phyloP scores from a whole-genome alignment of 2,113 vertebrate genomes.

The Genyomyrus donnyi region DNA sequence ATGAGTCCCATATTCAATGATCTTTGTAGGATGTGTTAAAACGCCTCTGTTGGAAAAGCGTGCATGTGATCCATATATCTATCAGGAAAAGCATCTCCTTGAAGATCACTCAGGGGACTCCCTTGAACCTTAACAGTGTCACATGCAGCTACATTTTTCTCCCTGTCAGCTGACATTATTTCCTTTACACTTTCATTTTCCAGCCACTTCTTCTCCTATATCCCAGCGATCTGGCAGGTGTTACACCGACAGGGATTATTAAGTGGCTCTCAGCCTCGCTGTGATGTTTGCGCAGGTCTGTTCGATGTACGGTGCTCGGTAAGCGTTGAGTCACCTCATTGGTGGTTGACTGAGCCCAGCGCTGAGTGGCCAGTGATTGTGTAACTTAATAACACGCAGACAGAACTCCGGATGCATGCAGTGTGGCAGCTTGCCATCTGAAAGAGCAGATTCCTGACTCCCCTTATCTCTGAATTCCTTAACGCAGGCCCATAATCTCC shows the following conservation, averaged over 20 bases:
- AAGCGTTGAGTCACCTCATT: slow-evolving; percentile 89
- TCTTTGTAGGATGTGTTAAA: not conserved
- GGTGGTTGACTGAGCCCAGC: slow-evolving; percentile 81
- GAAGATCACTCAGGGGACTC: slow-evolving; percentile 59
- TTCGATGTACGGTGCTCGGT: slow-evolving; percentile 82
- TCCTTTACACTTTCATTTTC: slow-evolving; percentile 19
- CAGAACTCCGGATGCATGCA: slow-evolving; percentile 71
- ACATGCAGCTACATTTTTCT: slow-evolving; percentile 67
- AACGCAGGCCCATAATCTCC: not conserved
- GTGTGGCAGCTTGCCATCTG: not conserved
- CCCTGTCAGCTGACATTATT: slow-evolving; percentile 79
- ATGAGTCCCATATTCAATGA: slow-evolving; percentile 94
- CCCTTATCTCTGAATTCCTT: not conserved
- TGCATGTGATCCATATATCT: slow-evolving; percentile 22
- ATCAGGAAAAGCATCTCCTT: slow-evolving; percentile 59
- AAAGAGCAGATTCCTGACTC: not conserved
- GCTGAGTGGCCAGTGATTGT: slow-evolving; percentile 61
- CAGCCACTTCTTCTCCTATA: slow-evolving; percentile 70
- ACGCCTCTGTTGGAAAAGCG: slow-evolving; percentile 26
- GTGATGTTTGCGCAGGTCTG: slow-evolving; percentile 83
- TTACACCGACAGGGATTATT: slow-evolving; percentile 87
- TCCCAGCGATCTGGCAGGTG: slow-evolving; percentile 87
- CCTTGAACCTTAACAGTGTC: slow-evolving; percentile 84
- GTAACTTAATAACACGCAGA: not conserved
- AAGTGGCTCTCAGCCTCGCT: slow-evolving; percentile 78